A percentile compares a stretch with the other conserved stretches of the same genome.
phyloP scores from a whole-genome alignment of 2,113 vertebrate genomes.

The Antigone vipio region DNA sequence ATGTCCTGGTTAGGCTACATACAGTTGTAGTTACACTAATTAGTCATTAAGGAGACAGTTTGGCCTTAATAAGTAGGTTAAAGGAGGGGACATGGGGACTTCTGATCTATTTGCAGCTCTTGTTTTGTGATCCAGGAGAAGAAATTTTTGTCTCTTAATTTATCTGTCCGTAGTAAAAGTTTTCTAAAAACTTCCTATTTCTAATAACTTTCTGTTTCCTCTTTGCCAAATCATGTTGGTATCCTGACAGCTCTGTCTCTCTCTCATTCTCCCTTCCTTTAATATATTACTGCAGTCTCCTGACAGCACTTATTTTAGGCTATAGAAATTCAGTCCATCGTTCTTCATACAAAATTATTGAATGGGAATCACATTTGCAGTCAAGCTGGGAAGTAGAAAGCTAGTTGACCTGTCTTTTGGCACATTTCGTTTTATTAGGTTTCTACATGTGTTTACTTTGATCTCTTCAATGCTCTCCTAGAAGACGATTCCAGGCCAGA shows the following conservation, averaged over 20 bases:
- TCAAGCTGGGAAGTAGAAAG: neutral
- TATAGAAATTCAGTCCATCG: slow-evolving; percentile 8
- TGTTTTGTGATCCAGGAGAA: neutral
- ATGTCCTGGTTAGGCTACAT: neutral
- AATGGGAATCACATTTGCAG: slow-evolving; percentile 14
- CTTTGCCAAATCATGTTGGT: neutral
- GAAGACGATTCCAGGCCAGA: neutral
- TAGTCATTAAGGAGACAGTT: neutral
- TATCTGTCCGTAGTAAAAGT: neutral
- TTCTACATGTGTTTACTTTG: slow-evolving; percentile 12
- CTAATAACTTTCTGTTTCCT: neutral
- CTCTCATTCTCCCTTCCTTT: neutral
- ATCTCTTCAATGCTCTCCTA: neutral
- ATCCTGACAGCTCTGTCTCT: neutral
- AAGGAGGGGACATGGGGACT: neutral
- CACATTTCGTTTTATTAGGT: slow-evolving; percentile 30
- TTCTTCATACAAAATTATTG: neutral
- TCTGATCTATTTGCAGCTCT: neutral
- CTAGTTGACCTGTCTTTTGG: neutral
- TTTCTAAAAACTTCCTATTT: neutral
- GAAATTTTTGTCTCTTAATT: neutral
- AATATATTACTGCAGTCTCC: neutral
- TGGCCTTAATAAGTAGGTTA: neutral
- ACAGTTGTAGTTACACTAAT: neutral
- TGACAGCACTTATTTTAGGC: neutral